Percentiles rank a stretch among this genome's conserved stretches.
Evolutionary conservation across 2,113 vertebrate genomes (phyloP).

Genomic region (Thunnus thynnus): DNA sequence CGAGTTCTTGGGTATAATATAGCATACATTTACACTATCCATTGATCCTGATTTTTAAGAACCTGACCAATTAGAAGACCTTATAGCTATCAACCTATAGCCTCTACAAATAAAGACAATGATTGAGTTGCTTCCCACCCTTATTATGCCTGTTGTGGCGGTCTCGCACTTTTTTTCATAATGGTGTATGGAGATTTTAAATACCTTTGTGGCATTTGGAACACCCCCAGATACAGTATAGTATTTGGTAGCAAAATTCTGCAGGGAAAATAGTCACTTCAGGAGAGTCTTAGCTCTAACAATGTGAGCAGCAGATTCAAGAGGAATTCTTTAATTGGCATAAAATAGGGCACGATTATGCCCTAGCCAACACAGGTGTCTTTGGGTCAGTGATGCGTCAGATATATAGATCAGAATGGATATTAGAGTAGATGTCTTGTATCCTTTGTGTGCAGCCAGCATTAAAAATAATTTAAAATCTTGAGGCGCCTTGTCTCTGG

Average conservation of each 20-base stretch:
- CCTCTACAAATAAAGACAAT: conserved; percentile 21
- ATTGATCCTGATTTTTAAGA: conserved; percentile 54
- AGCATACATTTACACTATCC: conserved; percentile 24
- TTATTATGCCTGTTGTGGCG: conserved; percentile 25
- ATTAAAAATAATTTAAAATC: conserved; percentile 37
- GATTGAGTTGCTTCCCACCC: conserved; percentile 32
- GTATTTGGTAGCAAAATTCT: neutral
- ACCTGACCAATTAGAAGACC: conserved; percentile 40
- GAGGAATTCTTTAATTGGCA: conserved; percentile 44
- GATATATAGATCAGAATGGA: conserved; percentile 17
- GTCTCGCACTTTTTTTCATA: conserved; percentile 2
- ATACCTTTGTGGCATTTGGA: conserved; percentile 26
- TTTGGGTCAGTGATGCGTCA: conserved; percentile 15
- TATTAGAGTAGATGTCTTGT: neutral
- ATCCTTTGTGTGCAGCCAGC: conserved; percentile 12
- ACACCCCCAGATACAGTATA: neutral
- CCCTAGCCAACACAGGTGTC: conserved; percentile 14
- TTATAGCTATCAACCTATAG: conserved; percentile 11
- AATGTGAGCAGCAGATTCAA: neutral
- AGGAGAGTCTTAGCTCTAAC: neutral
- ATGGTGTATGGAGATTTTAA: conserved; percentile 7
- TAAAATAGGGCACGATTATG: conserved; percentile 20
- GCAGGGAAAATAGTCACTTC: neutral
- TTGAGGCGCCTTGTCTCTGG: neutral
- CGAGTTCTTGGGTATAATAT: conserved; percentile 44